Conservation (phyloP, 1,140 invertebrate species). For the Penaeus chinensis region DNA sequence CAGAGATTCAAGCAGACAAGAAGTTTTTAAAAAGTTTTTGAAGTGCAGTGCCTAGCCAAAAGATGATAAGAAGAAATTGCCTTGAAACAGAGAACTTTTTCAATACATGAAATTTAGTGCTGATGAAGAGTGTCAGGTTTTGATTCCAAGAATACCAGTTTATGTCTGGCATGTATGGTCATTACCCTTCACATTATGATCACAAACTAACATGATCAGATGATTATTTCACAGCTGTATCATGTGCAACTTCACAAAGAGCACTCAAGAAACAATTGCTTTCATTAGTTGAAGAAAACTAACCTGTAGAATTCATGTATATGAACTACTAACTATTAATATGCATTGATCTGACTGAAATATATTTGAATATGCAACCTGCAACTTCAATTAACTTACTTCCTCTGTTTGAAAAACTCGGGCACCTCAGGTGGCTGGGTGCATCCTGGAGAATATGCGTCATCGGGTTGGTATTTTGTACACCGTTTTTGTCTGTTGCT, state of each 20-base stretch:
- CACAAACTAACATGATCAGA: no score
- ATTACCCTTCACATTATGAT: no score
- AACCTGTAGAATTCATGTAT: not conserved
- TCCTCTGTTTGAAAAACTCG: not conserved
- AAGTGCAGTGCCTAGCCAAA: no score
- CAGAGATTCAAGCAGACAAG: no score
- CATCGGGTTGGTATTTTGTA: constrained; percentile 84
- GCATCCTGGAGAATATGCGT: constrained; percentile 98
- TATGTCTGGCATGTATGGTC: no score
- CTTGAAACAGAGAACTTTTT: no score
- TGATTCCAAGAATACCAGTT: no score
- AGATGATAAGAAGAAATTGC: no score
- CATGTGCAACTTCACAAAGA: constrained; percentile 17
- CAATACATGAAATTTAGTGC: no score
- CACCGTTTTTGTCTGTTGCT: constrained; percentile 52
- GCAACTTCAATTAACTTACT: constrained; percentile 14
- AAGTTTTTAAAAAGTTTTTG: no score
- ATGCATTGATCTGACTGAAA: not conserved
- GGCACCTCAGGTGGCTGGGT: constrained; percentile 88
- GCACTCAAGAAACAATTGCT: not conserved
- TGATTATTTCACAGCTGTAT: no score
- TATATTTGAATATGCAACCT: not conserved
- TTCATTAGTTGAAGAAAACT: not conserved
- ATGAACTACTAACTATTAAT: constrained; percentile 3
- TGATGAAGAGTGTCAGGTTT: no score